A percentile compares a stretch with the other conserved stretches of the same genome.
Evolutionary conservation across 2,797 vertebrate species (phyloP).

Genomic region (Decapterus maruadsi): DNA sequence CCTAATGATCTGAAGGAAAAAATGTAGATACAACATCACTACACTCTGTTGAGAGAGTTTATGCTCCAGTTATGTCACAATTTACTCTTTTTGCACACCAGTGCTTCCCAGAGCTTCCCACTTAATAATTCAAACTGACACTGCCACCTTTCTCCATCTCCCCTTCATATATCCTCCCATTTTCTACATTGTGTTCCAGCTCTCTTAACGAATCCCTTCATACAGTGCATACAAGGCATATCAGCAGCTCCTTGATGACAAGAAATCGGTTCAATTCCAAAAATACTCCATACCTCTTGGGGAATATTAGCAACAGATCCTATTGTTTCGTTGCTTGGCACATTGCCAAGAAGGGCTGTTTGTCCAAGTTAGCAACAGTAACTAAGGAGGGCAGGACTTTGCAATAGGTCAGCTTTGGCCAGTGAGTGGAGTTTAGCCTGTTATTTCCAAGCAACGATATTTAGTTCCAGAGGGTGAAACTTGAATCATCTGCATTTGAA

Average conservation of each 20-base stretch:
- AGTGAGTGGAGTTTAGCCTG: constrained; percentile 34
- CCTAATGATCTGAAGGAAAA: not conserved
- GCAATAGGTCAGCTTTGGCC: constrained; percentile 34
- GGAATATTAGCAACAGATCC: constrained; percentile 70
- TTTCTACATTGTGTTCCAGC: constrained; percentile 5
- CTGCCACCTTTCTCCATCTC: constrained; percentile 16
- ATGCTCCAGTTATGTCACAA: constrained; percentile 3
- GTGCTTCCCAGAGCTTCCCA: not conserved
- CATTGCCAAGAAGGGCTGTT: constrained; percentile 65
- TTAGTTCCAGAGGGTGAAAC: constrained; percentile 16
- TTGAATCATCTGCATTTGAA: constrained; percentile 34
- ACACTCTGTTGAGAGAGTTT: not conserved
- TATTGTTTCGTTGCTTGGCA: constrained; percentile 80
- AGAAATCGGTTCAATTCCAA: constrained; percentile 60
- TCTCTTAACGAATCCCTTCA: constrained; percentile 29
- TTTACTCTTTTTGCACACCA: constrained; percentile 2
- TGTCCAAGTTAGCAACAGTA: constrained; percentile 71
- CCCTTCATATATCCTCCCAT: not conserved
- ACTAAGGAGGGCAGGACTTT: constrained; percentile 47
- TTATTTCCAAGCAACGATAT: constrained; percentile 41
- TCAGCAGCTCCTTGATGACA: constrained; percentile 42
- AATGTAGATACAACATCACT: constrained; percentile 3
- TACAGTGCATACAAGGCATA: constrained; percentile 1
- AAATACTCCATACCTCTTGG: constrained; percentile 71
- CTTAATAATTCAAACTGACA: not conserved